Base-by-base conservation (phyloP, 2,113 vertebrate species). In the Rana temporaria region DNA sequence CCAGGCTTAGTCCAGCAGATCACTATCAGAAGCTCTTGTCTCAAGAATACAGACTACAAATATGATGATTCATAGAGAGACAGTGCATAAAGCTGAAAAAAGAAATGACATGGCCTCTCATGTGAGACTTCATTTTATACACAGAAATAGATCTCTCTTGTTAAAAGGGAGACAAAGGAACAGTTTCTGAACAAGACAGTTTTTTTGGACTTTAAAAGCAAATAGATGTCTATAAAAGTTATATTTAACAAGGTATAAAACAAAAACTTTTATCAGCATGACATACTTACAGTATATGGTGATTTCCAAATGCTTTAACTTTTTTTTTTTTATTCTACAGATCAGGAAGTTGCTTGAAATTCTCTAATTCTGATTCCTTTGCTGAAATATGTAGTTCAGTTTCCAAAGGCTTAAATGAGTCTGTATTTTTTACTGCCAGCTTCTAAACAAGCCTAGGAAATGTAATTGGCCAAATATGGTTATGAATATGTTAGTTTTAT, bases 111-210 rank as follows among this genome's bases (percentile, higher is more conserved):
- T 34, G 72, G 56, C 32, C 70, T 55, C 70, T 56, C 70, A 30
- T 73, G 70, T 60, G 60, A 32, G 57, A 34, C 18, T 62, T 62
- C 30, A 75, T 75, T 62, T 38, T 42, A 62, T 62, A 24, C 56
- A 62, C 72, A 60, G 32, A 75, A 75, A 75, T 75, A 75, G 72
- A 75, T 34, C n/a, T 60, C 56, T 75, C 30, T 75, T 75, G 72
- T 75, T 75, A 75, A 38, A 71, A 62, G 59, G 30, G 38, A 42
- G 72, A 60, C 42, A 42, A 60, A 74, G 62, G 38, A 75, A 57
- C 19, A 14, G 2, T 60, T 26, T 75, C 32, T 18, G 70, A 73
- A 73, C 53, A 73, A 57, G 53, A 57, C 19, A 48, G 19, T 60
- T 75, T 71, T 30, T 62, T 22, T 75, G 72, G 42, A 75, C 12